These are phyloP conservation scores for Parapristionchus giblindavisi DNA, from an alignment of 2,888 invertebrate genomes.

Conservation along the genomic window DNA sequence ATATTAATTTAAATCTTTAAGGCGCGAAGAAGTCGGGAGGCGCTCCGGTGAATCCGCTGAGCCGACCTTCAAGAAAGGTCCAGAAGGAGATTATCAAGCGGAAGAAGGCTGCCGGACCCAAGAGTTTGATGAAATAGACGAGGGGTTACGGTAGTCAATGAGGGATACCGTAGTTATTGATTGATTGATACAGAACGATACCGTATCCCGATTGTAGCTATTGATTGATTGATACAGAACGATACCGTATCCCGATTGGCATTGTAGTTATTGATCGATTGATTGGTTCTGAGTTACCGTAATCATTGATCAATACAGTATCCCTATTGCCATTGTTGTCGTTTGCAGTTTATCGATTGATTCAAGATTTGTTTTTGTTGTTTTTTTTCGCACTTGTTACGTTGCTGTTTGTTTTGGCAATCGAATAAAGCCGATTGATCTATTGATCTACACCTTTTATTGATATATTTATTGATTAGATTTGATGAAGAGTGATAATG, in stretches of 20 bases:
- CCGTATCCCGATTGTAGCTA: not conserved
- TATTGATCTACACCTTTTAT: no score
- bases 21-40: no score
- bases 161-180: not conserved
- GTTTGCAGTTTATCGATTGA: no score
- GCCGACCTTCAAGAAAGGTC: not conserved
- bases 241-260: not conserved
- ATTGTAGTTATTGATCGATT: not conserved
- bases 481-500: no score
- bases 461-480: no score
- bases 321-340: no score
- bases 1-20: no score
- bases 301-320: no score
- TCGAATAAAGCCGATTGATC: no score
- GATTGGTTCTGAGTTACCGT: not conserved
- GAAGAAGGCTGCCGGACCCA: constrained; percentile 27
- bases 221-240: not conserved
- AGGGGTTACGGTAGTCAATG: not conserved
- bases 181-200: not conserved
- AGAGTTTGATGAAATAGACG: constrained; percentile 33
- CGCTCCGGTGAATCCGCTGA: constrained; percentile 4
- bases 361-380: no score
- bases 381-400: no score
- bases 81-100: constrained; percentile 30
- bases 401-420: no score